phyloP scores from a whole-genome alignment of 2,888 invertebrate species.

The Eristalis pertinax region DNA sequence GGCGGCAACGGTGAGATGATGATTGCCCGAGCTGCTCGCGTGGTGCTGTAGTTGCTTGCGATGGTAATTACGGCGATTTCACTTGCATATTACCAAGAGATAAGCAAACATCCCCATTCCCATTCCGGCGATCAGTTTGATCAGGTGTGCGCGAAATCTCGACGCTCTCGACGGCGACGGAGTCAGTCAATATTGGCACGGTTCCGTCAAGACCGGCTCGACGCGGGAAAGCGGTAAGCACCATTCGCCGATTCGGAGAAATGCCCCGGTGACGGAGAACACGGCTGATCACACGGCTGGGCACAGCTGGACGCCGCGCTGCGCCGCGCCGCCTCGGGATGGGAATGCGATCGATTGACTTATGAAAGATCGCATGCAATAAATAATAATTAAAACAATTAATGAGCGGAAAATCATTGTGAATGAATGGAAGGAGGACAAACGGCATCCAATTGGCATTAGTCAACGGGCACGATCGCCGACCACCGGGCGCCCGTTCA shows the following conservation, averaged over 20 bases:
- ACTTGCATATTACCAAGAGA: slow-evolving; percentile 68
- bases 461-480: slow-evolving; percentile 26
- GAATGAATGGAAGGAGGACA: slow-evolving; percentile 59
- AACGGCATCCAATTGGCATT: slow-evolving; percentile 5
- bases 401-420: slow-evolving; percentile 64
- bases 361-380: slow-evolving; percentile 64
- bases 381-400: slow-evolving; percentile 70
- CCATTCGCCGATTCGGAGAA: slow-evolving; percentile 51
- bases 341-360: slow-evolving; percentile 62
- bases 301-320: background rate
- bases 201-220: slow-evolving; percentile 21
- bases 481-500: background rate
- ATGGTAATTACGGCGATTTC: slow-evolving; percentile 66
- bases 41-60: background rate
- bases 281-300: too few species aligned
- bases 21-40: slow-evolving; percentile 7
- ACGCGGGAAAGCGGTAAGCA: slow-evolving; percentile 57
- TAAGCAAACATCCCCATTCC: slow-evolving; percentile 64
- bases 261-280: slow-evolving; percentile 11
- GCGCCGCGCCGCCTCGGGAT: too few species aligned
- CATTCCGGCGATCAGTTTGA: slow-evolving; percentile 64
- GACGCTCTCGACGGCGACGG: slow-evolving; percentile 18
- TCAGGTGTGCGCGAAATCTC: slow-evolving; percentile 72
- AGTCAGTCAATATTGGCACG: slow-evolving; percentile 54
- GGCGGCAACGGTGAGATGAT: slow-evolving; percentile 1